Evolutionary conservation across 2,797 vertebrate genomes (phyloP), one percentile per base, ranked within the genome.

Genomic region (Poeciliopsis gracilis): DNA sequence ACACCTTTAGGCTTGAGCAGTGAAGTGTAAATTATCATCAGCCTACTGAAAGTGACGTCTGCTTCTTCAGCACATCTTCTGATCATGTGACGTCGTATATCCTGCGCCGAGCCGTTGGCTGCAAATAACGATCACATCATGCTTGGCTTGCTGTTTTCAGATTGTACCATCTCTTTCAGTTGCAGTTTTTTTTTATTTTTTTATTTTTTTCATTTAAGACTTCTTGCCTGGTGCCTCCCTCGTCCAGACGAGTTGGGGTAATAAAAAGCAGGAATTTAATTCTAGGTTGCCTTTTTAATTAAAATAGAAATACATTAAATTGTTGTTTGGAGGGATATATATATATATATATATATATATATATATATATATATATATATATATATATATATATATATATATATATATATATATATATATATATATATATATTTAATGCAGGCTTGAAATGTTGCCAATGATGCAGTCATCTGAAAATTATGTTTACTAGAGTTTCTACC

Each of bases 21-120:
- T 77, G 5, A 82, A 82, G 76, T 87, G 84, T 88, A 84, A 75
- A 88, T 53, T 20, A 76, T 61, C 73, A 77, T 78, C 15, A n/a
- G 28, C 63, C 53, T 15, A 28, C 1, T 77, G 72, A 13, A 3
- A 33, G 61, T 67, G 28, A 46, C 18, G 73, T 70, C 5, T 46
- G 46, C 51, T 61, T 59, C 41, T 72, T 75, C 79, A 41, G 73
- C 70, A n/a, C 41, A 30, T 28, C 55, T 74, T 57, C 53, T 80
- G 47, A 73, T 69, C 41, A 13, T 13, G 18, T 33, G 13, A 10
- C 47, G 4, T 81, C 57, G 30, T 16, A 5, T n/a, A 30, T 83
- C 73, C 63, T 73, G 72, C 70, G 77, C 46, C 66, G 74, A 75
- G 66, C 80, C 55, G 57, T 71, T 36, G 30, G 63, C 16, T 66